phyloP scores from a whole-genome alignment of 2,797 vertebrate genomes.

The Hypotaenidia philippensis region DNA sequence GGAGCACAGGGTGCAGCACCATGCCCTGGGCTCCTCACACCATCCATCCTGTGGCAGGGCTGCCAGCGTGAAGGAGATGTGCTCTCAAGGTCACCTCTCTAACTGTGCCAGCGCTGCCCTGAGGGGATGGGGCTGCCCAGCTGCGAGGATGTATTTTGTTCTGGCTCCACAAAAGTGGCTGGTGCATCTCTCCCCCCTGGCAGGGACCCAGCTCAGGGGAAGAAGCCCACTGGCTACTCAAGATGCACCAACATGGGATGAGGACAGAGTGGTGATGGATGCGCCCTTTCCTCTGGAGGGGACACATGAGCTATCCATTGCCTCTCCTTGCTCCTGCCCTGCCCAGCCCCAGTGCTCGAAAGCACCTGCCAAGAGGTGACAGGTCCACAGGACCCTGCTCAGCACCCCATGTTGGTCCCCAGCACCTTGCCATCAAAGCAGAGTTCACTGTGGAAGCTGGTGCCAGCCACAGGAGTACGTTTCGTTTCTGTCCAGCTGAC shows the following conservation, averaged over 20 bases:
- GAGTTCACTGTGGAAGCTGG: background rate
- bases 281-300: background rate
- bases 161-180: background rate
- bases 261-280: background rate
- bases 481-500: slow-evolving; percentile 28
- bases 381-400: background rate
- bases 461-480: background rate
- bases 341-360: background rate
- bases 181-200: background rate
- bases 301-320: background rate
- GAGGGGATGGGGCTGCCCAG: background rate
- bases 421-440: background rate
- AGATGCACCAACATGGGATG: background rate
- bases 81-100: accelerated
- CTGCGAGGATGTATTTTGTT: background rate
- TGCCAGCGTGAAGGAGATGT: accelerated
- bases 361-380: background rate
- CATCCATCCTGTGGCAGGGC: accelerated
- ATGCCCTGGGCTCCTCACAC: accelerated
- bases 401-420: background rate
- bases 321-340: background rate
- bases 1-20: background rate
- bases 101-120: background rate
- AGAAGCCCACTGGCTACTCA: background rate
- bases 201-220: background rate